These are phyloP conservation scores for Meghimatium bilineatum DNA, from an alignment of 2,888 invertebrate species.

Conservation along the genomic window DNA sequence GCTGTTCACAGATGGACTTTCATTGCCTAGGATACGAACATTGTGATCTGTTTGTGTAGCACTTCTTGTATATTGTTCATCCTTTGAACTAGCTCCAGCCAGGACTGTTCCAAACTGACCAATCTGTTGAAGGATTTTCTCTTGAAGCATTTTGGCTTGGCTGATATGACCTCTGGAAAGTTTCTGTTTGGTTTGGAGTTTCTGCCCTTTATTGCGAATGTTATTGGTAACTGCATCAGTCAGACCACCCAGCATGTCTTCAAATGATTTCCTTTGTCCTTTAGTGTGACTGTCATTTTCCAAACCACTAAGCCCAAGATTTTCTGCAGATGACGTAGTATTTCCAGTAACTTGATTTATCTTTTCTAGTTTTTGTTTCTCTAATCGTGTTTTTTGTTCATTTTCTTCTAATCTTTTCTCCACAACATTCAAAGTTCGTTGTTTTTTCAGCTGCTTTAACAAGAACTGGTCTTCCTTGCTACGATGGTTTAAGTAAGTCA, in stretches of 20 bases:
- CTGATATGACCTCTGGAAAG: not conserved
- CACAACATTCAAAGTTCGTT: conserved; percentile 15
- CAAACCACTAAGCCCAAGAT: no score
- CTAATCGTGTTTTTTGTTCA: conserved; percentile 13
- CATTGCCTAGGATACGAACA: not conserved
- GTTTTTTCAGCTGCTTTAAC: conserved; percentile 29
- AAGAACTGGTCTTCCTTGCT: conserved; percentile 38
- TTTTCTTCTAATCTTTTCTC: conserved; percentile 38
- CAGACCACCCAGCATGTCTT: conserved; percentile 25
- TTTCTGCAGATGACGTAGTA: conserved; percentile 9
- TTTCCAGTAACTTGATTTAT: not conserved
- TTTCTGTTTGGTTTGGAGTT: not conserved
- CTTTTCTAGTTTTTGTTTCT: not conserved
- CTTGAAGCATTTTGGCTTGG: conserved; percentile 1
- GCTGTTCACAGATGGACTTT: not conserved
- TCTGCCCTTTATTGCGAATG: not conserved
- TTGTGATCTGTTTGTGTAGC: not conserved
- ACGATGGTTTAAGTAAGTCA: conserved; percentile 42
- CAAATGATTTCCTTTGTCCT: conserved; percentile 15
- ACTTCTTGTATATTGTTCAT: not conserved
- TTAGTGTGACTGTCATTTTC: not conserved
- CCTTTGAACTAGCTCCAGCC: not conserved
- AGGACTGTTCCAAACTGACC: not conserved
- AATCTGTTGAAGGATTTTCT: not conserved
- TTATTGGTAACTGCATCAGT: conserved; percentile 14